phyloP scores from a whole-genome alignment of 2,113 vertebrate genomes.

The Bubalus kerabau region DNA sequence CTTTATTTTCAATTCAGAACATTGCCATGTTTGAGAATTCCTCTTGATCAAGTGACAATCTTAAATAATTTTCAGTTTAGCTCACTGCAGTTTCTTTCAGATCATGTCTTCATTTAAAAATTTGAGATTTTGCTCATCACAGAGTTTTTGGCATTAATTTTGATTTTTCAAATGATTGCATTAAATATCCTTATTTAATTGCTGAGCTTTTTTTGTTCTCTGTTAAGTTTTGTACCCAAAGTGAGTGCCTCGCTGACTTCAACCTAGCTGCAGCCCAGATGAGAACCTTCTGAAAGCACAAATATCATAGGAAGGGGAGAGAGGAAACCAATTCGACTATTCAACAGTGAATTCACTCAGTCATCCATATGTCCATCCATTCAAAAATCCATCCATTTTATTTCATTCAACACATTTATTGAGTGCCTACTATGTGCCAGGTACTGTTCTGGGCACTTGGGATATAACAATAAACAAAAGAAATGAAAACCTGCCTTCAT shows the following conservation, averaged over 20 bases:
- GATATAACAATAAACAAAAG: background rate
- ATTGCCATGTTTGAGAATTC: background rate
- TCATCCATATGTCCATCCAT: background rate
- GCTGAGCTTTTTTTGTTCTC: background rate
- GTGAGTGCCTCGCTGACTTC: background rate
- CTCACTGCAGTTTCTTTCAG: background rate
- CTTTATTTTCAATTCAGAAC: background rate
- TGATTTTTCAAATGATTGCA: background rate
- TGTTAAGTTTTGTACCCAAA: background rate
- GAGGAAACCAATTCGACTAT: background rate
- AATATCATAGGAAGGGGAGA: background rate
- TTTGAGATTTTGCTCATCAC: background rate
- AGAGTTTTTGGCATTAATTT: background rate
- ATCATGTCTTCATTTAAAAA: background rate
- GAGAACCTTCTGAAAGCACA: background rate
- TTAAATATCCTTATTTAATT: background rate
- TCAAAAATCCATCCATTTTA: background rate
- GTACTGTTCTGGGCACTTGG: background rate
- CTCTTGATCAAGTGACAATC: background rate
- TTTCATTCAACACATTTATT: background rate
- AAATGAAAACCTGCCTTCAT: background rate
- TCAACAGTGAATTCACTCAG: background rate
- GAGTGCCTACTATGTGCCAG: background rate
- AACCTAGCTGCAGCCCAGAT: background rate
- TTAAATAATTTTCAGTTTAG: background rate